Conservation (phyloP, 2,113 vertebrate species). For the Gobiocypris rarus region DNA sequence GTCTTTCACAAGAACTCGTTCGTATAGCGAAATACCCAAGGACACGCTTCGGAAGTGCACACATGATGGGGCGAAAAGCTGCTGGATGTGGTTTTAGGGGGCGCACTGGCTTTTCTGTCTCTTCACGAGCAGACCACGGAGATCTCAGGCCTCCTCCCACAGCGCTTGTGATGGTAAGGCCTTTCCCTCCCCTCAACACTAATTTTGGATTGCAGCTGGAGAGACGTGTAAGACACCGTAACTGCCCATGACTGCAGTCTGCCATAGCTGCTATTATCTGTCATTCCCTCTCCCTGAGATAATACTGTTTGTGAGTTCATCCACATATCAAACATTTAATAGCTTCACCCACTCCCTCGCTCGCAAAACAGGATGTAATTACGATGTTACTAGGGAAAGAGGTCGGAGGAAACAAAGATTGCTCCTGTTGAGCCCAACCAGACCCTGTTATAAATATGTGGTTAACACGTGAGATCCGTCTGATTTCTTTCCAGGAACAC, state of each 20-base stretch:
- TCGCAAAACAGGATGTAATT: constrained; percentile 39
- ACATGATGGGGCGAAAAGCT: background rate
- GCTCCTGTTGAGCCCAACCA: background rate
- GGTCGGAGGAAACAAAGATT: background rate
- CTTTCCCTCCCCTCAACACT: constrained; percentile 44
- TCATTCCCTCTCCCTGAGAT: constrained; percentile 53
- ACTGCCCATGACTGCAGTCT: constrained; percentile 52
- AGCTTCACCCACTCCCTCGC: constrained; percentile 27
- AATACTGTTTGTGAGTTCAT: constrained; percentile 50
- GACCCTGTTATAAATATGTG: constrained; percentile 6
- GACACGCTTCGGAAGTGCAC: constrained; percentile 27
- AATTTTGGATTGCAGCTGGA: constrained; percentile 55
- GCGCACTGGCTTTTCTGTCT: constrained; percentile 29
- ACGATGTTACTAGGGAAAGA: constrained; percentile 21
- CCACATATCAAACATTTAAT: constrained; percentile 41
- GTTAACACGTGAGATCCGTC: background rate
- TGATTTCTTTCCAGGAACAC: constrained; percentile 4
- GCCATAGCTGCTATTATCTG: constrained; percentile 52
- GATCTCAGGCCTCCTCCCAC: constrained; percentile 41
- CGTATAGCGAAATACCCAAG: constrained; percentile 38
- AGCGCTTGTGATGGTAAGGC: constrained; percentile 34
- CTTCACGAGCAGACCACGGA: constrained; percentile 2
- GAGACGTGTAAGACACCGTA: constrained; percentile 39
- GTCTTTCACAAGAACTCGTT: constrained; percentile 65
- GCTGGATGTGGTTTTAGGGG: constrained; percentile 25